These are phyloP conservation scores for Callorhinus ursinus DNA, from an alignment of 2,113 vertebrate species.

Conservation along the genomic window DNA sequence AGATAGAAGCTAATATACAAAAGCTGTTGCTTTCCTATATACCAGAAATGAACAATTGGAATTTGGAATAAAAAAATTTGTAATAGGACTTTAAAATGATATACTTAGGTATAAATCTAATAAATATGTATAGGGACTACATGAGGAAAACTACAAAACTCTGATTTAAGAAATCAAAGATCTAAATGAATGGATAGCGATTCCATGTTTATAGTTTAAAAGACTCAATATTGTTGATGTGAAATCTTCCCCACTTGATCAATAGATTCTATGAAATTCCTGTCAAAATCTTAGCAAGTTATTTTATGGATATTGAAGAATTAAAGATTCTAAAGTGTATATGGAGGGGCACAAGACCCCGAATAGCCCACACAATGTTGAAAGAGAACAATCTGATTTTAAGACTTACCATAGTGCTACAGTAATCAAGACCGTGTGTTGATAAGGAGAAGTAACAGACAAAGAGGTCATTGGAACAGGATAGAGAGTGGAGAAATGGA, in stretches of 20 bases:
- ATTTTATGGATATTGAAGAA: not conserved
- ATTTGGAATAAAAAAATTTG: slow-evolving; percentile 20
- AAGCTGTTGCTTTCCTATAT: not conserved
- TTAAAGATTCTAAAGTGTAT: not conserved
- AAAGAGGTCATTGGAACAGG: not conserved
- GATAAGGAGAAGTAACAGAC: not conserved
- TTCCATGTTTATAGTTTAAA: not conserved
- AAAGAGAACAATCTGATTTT: not conserved
- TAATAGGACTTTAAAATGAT: not conserved
- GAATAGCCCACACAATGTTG: not conserved
- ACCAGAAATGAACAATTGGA: not conserved
- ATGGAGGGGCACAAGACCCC: not conserved
- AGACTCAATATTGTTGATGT: not conserved
- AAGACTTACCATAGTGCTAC: not conserved
- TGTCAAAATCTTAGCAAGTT: not conserved
- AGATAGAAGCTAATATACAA: not conserved
- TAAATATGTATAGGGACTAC: not conserved
- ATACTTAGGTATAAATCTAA: not conserved
- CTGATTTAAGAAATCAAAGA: not conserved
- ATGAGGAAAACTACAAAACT: not conserved
- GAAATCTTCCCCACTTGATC: not conserved
- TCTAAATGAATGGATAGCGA: not conserved
- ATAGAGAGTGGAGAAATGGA: not conserved
- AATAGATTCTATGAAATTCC: not conserved
- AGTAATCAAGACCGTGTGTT: not conserved